phyloP scores from a whole-genome alignment of 2,888 invertebrate species.

The Drosophila lacicola region DNA sequence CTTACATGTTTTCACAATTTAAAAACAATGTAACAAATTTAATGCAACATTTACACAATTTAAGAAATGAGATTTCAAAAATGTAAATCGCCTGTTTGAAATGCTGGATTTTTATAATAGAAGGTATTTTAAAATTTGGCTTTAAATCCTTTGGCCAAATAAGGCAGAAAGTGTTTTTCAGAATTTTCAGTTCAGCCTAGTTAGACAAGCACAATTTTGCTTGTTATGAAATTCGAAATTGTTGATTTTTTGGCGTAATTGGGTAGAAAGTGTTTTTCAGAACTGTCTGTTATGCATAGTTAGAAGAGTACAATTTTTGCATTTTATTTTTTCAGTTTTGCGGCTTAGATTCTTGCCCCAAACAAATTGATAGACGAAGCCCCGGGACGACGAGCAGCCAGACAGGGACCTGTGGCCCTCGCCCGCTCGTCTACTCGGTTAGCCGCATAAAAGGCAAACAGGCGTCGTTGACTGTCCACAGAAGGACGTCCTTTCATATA shows the following conservation, averaged over 20 bases:
- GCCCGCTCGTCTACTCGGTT: constrained; percentile 18
- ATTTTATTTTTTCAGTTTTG: constrained; percentile 26
- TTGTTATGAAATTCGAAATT: too few relatives aligned
- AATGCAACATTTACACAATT: constrained; percentile 7
- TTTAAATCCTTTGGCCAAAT: too few relatives aligned
- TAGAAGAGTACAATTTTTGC: constrained; percentile 18
- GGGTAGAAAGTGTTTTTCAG: constrained; percentile 6
- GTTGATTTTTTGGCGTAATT: constrained; percentile 5
- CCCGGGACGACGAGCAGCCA: constrained; percentile 12
- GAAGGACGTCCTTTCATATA: constrained; percentile 30
- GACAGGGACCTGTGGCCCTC: constrained; percentile 22
- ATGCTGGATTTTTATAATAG: too few relatives aligned
- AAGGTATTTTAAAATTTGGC: too few relatives aligned
- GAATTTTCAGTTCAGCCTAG: too few relatives aligned
- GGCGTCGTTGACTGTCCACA: constrained; percentile 34
- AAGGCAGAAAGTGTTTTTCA: too few relatives aligned
- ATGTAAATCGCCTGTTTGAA: not conserved
- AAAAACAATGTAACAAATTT: constrained; percentile 15
- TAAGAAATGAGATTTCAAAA: not conserved
- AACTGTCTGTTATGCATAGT: constrained; percentile 20
- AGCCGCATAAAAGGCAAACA: constrained; percentile 48
- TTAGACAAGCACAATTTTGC: too few relatives aligned
- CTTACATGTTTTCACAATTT: constrained; percentile 20
- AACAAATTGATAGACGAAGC: constrained; percentile 51
- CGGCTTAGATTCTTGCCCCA: constrained; percentile 35